Conservation (phyloP, 2,797 vertebrate species). For the Calcarius lapponicus region DNA sequence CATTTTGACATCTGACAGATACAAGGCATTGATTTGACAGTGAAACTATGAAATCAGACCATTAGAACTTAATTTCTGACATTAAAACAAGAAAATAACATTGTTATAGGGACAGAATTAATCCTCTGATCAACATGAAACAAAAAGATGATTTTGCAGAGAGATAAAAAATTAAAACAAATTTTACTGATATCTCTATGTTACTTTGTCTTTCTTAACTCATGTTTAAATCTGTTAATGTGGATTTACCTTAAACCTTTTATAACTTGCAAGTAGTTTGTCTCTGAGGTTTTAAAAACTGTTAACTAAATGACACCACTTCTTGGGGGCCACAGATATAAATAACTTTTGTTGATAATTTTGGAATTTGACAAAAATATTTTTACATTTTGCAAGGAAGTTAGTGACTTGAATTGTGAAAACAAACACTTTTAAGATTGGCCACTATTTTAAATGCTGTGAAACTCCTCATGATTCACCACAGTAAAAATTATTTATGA, state of each 20-base stretch:
- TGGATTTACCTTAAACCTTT: not conserved
- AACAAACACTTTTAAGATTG: not conserved
- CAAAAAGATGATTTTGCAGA: not conserved
- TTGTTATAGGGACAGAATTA: not conserved
- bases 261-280: not conserved
- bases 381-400: not conserved
- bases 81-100: constrained; percentile 22
- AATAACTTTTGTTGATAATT: not conserved
- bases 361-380: not conserved
- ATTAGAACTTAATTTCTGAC: not conserved
- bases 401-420: not conserved
- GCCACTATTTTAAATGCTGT: not conserved
- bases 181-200: not conserved
- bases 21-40: constrained; percentile 27
- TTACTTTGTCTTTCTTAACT: not conserved
- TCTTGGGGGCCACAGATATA: not conserved
- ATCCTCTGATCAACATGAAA: not conserved
- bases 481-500: not conserved
- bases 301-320: not conserved
- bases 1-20: constrained; percentile 32
- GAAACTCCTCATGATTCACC: not conserved
- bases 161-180: not conserved
- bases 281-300: not conserved
- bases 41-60: not conserved
- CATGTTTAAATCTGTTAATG: not conserved